Conservation (phyloP, 2,888 invertebrate species). For the Galerucella nymphaeae region DNA sequence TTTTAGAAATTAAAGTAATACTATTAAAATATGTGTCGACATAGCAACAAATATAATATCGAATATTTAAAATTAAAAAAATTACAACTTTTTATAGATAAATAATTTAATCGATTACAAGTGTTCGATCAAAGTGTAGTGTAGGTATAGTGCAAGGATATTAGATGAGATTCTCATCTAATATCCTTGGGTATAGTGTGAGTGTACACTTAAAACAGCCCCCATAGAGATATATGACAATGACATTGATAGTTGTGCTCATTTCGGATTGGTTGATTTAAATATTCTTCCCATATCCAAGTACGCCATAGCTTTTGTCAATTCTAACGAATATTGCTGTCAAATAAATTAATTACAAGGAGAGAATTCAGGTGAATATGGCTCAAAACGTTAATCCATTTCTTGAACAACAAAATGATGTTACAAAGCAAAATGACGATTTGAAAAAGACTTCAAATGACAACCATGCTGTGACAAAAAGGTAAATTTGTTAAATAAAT, state of each 20-base stretch:
- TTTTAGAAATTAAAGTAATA: background rate
- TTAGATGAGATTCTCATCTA: too few species aligned
- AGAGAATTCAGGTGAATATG: constrained; percentile 67
- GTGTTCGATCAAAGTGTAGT: too few species aligned
- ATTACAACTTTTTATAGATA: too few species aligned
- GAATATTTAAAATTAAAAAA: too few species aligned
- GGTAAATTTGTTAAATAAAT: constrained; percentile 68
- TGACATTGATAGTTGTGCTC: background rate
- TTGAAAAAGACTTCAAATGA: constrained; percentile 77
- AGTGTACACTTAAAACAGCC: too few species aligned
- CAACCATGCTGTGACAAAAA: constrained; percentile 91
- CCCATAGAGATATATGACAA: too few species aligned
- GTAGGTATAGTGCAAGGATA: too few species aligned
- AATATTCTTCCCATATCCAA: constrained; percentile 35
- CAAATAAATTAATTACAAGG: constrained; percentile 47
- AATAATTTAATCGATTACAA: too few species aligned
- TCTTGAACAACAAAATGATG: constrained; percentile 77
- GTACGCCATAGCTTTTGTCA: constrained; percentile 42
- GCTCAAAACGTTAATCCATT: constrained; percentile 90
- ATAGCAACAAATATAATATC: too few species aligned
- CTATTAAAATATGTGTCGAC: too few species aligned
- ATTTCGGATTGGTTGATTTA: constrained; percentile 45
- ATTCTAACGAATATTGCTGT: constrained; percentile 48
- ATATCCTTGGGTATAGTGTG: too few species aligned
- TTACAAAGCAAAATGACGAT: constrained; percentile 83